A percentile compares a stretch with the other conserved stretches of the same genome.
Evolutionary conservation across 2,888 invertebrate species (phyloP).

Genomic region (Merodon equestris): DNA sequence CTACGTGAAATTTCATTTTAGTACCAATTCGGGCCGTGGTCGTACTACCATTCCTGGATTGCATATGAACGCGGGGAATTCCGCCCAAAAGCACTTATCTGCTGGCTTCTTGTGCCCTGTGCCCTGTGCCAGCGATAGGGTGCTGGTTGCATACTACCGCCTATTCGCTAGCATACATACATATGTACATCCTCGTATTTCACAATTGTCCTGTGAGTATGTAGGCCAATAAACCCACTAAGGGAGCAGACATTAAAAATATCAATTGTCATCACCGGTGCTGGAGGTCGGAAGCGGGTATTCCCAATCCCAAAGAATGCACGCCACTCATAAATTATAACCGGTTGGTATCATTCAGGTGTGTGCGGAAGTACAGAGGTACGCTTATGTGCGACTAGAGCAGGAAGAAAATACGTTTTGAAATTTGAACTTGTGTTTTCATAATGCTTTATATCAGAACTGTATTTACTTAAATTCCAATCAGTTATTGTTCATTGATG

Average conservation of each 20-base stretch:
- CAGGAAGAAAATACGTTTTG: conserved; percentile 58
- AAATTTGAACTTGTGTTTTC: conserved; percentile 68
- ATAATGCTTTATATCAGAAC: conserved; percentile 66
- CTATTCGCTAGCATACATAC: too few relatives aligned
- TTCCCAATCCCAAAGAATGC: conserved; percentile 56
- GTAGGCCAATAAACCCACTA: conserved; percentile 66
- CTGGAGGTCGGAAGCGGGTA: conserved; percentile 45
- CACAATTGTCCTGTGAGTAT: conserved; percentile 49
- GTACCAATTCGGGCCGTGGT: conserved; percentile 52
- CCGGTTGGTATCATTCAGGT: conserved; percentile 18
- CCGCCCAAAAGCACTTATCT: conserved; percentile 51
- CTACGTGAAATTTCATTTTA: conserved; percentile 64
- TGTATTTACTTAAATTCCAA: conserved; percentile 64
- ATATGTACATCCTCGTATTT: neutral
- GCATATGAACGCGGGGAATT: conserved; percentile 45
- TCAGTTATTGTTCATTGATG: conserved; percentile 48
- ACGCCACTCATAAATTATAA: conserved; percentile 71
- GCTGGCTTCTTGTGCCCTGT: conserved; percentile 27
- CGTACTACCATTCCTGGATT: conserved; percentile 22
- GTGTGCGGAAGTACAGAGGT: too few relatives aligned
- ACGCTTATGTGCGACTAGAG: conserved; percentile 35
- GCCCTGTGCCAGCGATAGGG: conserved; percentile 49
- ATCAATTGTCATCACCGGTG: conserved; percentile 61
- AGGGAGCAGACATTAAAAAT: conserved; percentile 69
- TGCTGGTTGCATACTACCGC: conserved; percentile 33